Evolutionary conservation across 2,113 vertebrate species (phyloP).

Genomic region (Benitochromis conjunctus): DNA sequence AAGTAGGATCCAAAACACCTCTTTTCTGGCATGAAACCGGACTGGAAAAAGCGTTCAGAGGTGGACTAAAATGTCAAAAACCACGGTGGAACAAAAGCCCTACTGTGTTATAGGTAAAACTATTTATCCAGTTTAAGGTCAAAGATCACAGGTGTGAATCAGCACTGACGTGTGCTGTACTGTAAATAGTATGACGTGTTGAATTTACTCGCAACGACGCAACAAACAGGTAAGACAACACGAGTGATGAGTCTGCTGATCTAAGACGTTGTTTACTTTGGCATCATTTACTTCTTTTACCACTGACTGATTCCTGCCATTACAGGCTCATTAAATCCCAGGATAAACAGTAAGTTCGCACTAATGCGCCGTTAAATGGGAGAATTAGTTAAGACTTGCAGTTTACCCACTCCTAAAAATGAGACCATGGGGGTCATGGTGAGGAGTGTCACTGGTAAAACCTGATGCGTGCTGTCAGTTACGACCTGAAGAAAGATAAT

Average conservation of each 20-base stretch:
- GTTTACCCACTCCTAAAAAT: background rate
- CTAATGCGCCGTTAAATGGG: background rate
- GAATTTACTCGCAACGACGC: background rate
- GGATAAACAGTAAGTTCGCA: background rate
- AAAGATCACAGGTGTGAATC: background rate
- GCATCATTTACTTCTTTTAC: conserved; percentile 8
- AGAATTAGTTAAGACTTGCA: background rate
- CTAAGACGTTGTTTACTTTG: conserved; percentile 16
- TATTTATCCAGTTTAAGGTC: background rate
- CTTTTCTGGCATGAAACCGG: background rate
- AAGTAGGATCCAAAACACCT: conserved; percentile 9
- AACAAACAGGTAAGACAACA: background rate
- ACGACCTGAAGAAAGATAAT: background rate
- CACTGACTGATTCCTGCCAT: conserved; percentile 14
- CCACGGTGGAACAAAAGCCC: background rate
- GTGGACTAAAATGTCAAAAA: background rate
- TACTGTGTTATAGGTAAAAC: background rate
- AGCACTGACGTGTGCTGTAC: background rate
- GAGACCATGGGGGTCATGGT: background rate
- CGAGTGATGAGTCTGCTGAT: background rate
- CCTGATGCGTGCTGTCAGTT: background rate
- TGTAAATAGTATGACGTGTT: background rate
- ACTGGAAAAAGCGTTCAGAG: background rate
- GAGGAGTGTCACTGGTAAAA: background rate
- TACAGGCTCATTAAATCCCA: background rate